Evolutionary conservation across 53 echinoderm and acorn worm species (phyloP).

Genomic region (Astropecten irregularis): DNA sequence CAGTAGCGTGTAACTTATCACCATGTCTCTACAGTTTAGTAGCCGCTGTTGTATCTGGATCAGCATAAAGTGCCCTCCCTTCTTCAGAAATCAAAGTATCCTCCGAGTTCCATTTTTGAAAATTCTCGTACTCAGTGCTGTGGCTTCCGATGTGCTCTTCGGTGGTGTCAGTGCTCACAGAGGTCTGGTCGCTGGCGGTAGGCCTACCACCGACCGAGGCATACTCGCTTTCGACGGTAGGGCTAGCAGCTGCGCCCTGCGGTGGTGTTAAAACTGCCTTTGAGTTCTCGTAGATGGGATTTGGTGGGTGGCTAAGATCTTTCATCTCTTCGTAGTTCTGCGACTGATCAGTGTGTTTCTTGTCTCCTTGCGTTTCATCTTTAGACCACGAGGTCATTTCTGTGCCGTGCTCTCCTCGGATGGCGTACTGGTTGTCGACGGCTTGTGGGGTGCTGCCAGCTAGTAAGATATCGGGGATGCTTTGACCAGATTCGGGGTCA

Average conservation of each 20-base stretch:
- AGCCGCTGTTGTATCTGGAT: background rate
- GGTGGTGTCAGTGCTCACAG: background rate
- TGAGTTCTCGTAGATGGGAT: constrained; percentile 1
- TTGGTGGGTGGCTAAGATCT: background rate
- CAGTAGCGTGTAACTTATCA: too few relatives aligned
- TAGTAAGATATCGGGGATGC: background rate
- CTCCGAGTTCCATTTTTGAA: constrained; percentile 3
- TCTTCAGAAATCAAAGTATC: background rate
- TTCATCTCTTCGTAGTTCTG: background rate
- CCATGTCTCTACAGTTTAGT: constrained; percentile 6
- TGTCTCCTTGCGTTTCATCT: too few relatives aligned
- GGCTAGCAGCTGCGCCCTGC: too few relatives aligned
- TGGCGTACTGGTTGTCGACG: constrained; percentile 22
- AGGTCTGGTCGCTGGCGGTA: background rate
- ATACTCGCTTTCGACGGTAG: background rate
- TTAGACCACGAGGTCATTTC: too few relatives aligned
- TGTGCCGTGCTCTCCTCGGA: too few relatives aligned
- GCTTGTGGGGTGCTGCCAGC: background rate
- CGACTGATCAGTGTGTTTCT: too few relatives aligned
- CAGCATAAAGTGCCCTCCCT: background rate
- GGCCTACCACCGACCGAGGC: background rate
- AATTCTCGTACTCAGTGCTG: too few relatives aligned
- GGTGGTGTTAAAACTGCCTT: background rate
- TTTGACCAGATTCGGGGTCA: background rate
- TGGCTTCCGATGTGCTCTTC: background rate